These are phyloP conservation scores for Rhimphoctona megacephalus DNA, from an alignment of 2,888 invertebrate species.

Conservation along the genomic window DNA sequence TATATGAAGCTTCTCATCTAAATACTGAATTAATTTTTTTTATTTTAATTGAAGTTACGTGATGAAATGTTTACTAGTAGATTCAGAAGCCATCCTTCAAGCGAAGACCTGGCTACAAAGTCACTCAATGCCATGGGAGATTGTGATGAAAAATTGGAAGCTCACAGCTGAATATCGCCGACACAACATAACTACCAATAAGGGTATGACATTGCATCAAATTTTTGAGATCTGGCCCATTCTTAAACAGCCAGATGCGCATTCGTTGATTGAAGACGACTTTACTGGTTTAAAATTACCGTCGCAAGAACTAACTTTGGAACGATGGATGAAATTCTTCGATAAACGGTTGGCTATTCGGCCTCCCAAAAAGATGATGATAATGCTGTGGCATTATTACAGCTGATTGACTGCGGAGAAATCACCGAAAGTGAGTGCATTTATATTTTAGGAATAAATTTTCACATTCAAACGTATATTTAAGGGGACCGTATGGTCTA, in stretches of 20 bases:
- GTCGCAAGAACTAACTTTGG: slow-evolving; percentile 5
- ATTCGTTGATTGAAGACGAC: slow-evolving; percentile 15
- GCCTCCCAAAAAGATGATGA: neutral
- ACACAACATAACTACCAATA: slow-evolving; percentile 12
- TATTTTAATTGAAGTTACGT: neutral
- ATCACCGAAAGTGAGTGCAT: slow-evolving; percentile 2
- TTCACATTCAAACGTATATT: neutral
- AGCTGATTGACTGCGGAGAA: slow-evolving; percentile 14
- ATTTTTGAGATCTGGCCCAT: slow-evolving; percentile 32
- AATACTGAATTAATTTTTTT: slow-evolving; percentile 7
- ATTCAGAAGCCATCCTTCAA: slow-evolving; percentile 13
- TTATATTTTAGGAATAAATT: no score
- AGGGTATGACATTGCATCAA: slow-evolving; percentile 3
- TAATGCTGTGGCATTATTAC: slow-evolving; percentile 17
- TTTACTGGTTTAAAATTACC: slow-evolving; percentile 12
- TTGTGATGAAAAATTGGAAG: slow-evolving; percentile 34
- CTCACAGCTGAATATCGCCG: slow-evolving; percentile 39
- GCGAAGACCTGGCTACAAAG: slow-evolving; percentile 35
- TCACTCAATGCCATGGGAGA: slow-evolving; percentile 49
- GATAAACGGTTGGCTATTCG: slow-evolving; percentile 1
- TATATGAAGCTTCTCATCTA: neutral
- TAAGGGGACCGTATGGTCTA: no score
- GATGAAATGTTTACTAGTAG: neutral
- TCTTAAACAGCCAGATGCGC: slow-evolving; percentile 28
- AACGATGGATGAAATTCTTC: slow-evolving; percentile 15